Evolutionary conservation across 2,888 invertebrate genomes (phyloP).

Genomic region (Thera obeliscata): DNA sequence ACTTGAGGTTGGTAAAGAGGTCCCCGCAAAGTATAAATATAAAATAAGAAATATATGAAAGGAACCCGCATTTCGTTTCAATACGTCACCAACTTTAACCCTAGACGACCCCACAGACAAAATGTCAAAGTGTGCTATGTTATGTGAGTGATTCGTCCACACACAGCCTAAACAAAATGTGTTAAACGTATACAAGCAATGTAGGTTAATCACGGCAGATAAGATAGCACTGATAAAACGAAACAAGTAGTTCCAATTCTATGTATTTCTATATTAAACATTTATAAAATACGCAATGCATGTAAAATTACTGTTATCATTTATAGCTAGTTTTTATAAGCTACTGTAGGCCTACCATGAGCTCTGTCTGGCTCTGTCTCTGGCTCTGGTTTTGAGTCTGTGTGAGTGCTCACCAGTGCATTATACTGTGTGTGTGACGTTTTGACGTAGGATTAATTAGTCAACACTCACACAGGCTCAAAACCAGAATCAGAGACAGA

Average conservation of each 20-base stretch:
- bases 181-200: conserved; percentile 57
- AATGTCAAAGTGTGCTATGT: conserved; percentile 14
- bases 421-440: no score
- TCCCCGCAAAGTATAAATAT: no score
- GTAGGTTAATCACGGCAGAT: conserved; percentile 72
- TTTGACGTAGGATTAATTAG: no score
- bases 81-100: not conserved
- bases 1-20: no score
- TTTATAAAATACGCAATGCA: not conserved
- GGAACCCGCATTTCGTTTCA: not conserved
- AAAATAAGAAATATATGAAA: no score
- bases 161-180: conserved; percentile 64
- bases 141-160: conserved; percentile 62
- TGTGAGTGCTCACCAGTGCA: no score
- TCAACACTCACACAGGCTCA: no score
- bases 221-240: conserved; percentile 60
- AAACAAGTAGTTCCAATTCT: conserved; percentile 34
- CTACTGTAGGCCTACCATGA: no score
- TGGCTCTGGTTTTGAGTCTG: no score
- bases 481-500: no score
- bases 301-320: not conserved
- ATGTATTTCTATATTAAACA: conserved; percentile 3
- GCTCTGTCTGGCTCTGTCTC: no score
- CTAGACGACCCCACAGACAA: not conserved
- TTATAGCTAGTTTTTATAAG: no score